Conservation (phyloP, 1,140 invertebrate species). For the Steinernema feltiae region DNA sequence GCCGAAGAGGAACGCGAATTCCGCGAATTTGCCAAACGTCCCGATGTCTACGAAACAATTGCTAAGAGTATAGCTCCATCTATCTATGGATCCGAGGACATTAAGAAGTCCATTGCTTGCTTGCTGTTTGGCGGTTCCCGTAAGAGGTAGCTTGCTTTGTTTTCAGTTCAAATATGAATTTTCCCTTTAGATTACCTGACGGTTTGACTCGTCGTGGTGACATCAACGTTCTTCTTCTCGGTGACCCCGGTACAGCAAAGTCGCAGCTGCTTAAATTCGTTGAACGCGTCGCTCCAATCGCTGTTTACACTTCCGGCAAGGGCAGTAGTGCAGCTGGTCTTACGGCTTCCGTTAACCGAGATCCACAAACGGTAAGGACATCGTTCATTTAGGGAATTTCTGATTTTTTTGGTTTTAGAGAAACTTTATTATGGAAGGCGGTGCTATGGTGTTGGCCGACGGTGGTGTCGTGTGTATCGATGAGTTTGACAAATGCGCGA, state of each 20-base stretch:
- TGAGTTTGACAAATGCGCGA: constrained; percentile 99
- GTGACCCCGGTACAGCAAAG: constrained; percentile 98
- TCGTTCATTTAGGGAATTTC: constrained; percentile 6
- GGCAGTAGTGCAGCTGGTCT: constrained; percentile 96
- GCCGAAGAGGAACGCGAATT: constrained; percentile 87
- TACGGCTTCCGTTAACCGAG: constrained; percentile 90
- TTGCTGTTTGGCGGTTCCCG: constrained; percentile 81
- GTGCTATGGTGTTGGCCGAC: constrained; percentile 98
- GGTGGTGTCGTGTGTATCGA: constrained; percentile 99
- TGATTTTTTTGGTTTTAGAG: constrained; percentile 64
- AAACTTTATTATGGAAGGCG: constrained; percentile 98
- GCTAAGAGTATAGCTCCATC: constrained; percentile 89
- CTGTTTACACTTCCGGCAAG: constrained; percentile 94
- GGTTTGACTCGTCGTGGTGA: constrained; percentile 88
- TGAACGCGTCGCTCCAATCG: constrained; percentile 87
- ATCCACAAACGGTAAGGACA: constrained; percentile 74
- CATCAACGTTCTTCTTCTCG: constrained; percentile 88
- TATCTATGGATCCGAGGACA: constrained; percentile 86
- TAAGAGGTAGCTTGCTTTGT: constrained; percentile 59
- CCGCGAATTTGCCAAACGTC: constrained; percentile 70
- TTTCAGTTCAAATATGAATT: constrained; percentile 21
- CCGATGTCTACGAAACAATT: constrained; percentile 82
- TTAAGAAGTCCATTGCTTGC: constrained; percentile 94
- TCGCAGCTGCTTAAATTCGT: constrained; percentile 96
- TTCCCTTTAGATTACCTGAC: constrained; percentile 72